Percentiles rank a stretch among this genome's conserved stretches.
These are phyloP conservation scores for Spatula versicolor DNA, from an alignment of 2,797 vertebrate species.

Conservation along the genomic window DNA sequence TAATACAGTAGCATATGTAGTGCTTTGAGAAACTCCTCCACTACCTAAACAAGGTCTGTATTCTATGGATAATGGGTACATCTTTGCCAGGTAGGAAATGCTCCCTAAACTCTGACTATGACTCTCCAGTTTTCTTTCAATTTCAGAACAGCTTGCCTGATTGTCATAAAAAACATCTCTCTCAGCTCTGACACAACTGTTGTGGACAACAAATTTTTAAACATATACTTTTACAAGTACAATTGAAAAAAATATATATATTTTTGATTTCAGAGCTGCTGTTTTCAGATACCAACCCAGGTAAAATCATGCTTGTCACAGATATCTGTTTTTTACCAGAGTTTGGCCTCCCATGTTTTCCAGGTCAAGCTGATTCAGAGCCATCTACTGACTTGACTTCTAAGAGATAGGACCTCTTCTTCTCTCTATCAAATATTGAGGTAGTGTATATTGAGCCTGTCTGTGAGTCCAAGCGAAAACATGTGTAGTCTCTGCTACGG, in stretches of 20 bases:
- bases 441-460: constrained; percentile 86
- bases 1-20: background rate
- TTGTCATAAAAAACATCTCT: background rate
- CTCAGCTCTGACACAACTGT: background rate
- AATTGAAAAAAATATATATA: background rate
- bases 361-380: constrained; percentile 88
- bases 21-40: background rate
- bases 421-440: constrained; percentile 88
- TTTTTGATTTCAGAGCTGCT: background rate
- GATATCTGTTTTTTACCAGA: constrained; percentile 78
- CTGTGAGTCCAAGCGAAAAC: constrained; percentile 84
- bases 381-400: constrained; percentile 89
- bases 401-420: constrained; percentile 87
- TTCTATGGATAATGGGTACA: background rate
- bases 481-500: constrained; percentile 85
- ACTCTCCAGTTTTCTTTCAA: background rate
- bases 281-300: background rate
- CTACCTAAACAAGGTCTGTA: background rate
- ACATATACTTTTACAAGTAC: background rate
- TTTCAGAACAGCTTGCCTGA: background rate
- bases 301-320: background rate
- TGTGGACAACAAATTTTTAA: background rate
- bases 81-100: background rate
- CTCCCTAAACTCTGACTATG: background rate
- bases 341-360: constrained; percentile 88